Percentiles rank a stretch among this genome's conserved stretches.
Conservation (phyloP, 2,797 vertebrate genomes). For the Selene dorsalis region DNA sequence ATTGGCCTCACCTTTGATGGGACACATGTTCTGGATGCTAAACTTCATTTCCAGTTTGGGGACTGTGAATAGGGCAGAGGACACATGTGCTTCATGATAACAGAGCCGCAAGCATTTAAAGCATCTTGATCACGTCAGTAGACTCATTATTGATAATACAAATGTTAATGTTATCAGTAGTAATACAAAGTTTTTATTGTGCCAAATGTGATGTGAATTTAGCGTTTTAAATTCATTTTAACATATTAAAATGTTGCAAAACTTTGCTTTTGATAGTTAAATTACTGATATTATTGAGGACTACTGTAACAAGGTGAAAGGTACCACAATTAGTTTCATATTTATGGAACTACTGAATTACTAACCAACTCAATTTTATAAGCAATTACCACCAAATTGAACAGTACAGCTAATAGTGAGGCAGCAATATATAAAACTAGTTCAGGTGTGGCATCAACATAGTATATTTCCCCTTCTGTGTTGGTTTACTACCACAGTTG, state of each 20-base stretch:
- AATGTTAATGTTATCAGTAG: not conserved
- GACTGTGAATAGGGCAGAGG: constrained; percentile 80
- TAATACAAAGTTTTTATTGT: not conserved
- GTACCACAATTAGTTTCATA: too few species aligned
- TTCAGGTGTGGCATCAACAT: too few species aligned
- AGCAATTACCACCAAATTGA: too few species aligned
- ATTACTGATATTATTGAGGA: not conserved
- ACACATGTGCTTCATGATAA: not conserved
- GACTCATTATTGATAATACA: not conserved
- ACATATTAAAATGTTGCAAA: not conserved
- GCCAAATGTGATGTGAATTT: not conserved
- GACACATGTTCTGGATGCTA: constrained; percentile 93
- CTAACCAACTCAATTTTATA: too few species aligned
- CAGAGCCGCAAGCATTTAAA: not conserved
- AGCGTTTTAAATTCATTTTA: not conserved
- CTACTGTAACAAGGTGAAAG: too few species aligned
- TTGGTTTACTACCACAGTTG: not conserved
- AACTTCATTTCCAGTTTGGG: constrained; percentile 97
- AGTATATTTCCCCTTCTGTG: too few species aligned
- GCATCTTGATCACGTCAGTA: not conserved
- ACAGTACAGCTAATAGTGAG: too few species aligned
- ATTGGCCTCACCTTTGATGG: constrained; percentile 95
- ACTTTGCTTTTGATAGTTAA: not conserved
- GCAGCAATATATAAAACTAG: too few species aligned
- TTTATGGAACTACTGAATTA: too few species aligned